Evolutionary conservation across 2,797 vertebrate genomes (phyloP), one percentile per base, ranked within the genome.

Genomic region (Hypotaenidia okinawae): DNA sequence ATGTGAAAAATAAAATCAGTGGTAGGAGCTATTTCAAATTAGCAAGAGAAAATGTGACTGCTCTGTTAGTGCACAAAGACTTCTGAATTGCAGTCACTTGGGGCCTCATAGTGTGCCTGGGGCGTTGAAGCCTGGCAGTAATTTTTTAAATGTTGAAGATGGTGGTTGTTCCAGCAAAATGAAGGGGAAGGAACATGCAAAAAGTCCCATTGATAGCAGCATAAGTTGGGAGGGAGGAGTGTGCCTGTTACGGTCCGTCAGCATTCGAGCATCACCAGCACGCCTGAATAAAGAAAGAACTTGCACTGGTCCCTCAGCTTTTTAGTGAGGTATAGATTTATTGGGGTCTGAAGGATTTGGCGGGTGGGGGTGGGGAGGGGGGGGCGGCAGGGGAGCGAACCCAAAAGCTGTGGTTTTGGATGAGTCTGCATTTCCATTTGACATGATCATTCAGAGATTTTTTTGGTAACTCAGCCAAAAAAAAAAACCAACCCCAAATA

Each of bases 381-480:
- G 30, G 16, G 39, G 19, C 39, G 25, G 41, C 7, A 28, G 39
- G 13, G 35, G 19, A 41, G 27, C 13, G 35, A 25, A 4, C 52
- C 54, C 89, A 83, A 85, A 94, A 95, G n/a, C 75, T 89, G 78
- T 84, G 90, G 61, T 37, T 94, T 94, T 96, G 90, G 84, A 90
- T 96, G 92, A 95, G 68, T 96, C 66, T 5, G 68, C 81, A 83
- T 93, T 95, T 97, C 86, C 90, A 93, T 96, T 94, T 84, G 90
- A 93, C 92, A 58, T 91, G 79, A 74, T 69, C 77, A 87, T 97
- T 90, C 91, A 79, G 78, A 95, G 76, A 49, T 67, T 61, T 67
- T 61, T 90, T 92, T 93, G 85, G 85, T 72, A 83, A 88, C 77
- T 96, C 74, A 90, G 91, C 84, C 75, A 84, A 91, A 94, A 93